Base-by-base conservation (phyloP, 2,113 vertebrate genomes). In the Hippocampus mohnikei region DNA sequence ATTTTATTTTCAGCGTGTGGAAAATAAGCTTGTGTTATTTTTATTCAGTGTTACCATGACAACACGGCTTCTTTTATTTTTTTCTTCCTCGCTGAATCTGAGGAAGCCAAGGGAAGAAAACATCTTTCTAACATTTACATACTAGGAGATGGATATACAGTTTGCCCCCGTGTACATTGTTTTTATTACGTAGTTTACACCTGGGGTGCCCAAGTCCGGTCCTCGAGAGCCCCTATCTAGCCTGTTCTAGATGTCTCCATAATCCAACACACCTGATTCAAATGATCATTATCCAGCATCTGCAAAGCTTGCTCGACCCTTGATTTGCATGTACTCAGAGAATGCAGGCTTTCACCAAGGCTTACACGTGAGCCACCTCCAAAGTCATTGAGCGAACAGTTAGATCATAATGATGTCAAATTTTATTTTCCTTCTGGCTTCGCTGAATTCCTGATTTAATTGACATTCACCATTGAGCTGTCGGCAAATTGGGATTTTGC, bases 41-140 rank as follows among this genome's bases (percentile, higher is more conserved):
- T 92, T 92, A 92, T 88, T 90, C 89, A 82, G 87, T 86, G 91
- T 92, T 93, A 86, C 92, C 88, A 93, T 92, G 91, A 91, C 92
- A 87, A 91, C 91, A 44, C 81, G 67, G 74, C 25, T 77, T 76
- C 65, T 76, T n/a, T 3, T n/a, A n/a, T n/a, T n/a, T 77, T 60
- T 52, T 52, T 33, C 56, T 73, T 79, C 76, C 68, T 48, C 48
- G 70, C 79, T 84, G 81, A 79, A 85, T 83, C 75, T 46, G 25
- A 76, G 70, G 76, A 89, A 88, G 85, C 88, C 85, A 85, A 85
- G 74, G 73, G 78, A 85, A 87, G 80, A 76, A 85, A 84, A 80
- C 72, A 74, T 69, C 76, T 78, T 27, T 84, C 71, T 58, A 25
- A 67, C 56, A 25, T 79, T 61, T 46, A 23, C 63, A 33, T 71